Evolutionary conservation across 2,888 invertebrate species (phyloP).

Genomic region (Andrena bicolor): DNA sequence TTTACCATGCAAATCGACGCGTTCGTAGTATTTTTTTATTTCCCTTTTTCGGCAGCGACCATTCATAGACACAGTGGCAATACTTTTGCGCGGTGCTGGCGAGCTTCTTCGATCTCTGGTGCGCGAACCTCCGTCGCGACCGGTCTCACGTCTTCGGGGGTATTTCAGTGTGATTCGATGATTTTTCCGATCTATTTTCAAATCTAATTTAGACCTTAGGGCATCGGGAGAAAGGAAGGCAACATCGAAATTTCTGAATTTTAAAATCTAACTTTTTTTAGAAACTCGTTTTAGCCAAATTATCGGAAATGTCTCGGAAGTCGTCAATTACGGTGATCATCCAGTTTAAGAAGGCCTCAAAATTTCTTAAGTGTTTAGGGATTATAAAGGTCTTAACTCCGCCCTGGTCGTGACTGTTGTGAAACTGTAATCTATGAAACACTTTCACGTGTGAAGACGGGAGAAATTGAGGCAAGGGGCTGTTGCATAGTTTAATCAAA

Average conservation of each 20-base stretch:
- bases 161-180: background rate
- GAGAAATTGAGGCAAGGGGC: background rate
- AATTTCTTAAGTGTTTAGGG: too few species aligned
- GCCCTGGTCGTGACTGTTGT: too few species aligned
- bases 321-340: too few species aligned
- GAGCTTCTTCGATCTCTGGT: background rate
- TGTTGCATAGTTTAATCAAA: background rate
- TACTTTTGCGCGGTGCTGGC: background rate
- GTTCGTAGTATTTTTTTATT: conserved; percentile 12
- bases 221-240: too few species aligned
- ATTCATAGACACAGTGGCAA: conserved; percentile 9
- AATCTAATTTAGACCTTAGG: too few species aligned
- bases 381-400: too few species aligned
- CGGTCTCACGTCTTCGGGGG: background rate
- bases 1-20: conserved; percentile 45
- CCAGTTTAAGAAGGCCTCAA: too few species aligned
- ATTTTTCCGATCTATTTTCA: background rate
- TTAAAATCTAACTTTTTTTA: too few species aligned
- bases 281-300: too few species aligned
- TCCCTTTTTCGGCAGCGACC: background rate
- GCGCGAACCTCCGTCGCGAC: background rate
- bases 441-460: background rate
- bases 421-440: background rate
- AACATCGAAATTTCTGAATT: too few species aligned
- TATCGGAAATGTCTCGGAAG: too few species aligned